These are phyloP conservation scores for Spilogale gracilis DNA, from an alignment of 2,113 vertebrate species.

Conservation along the genomic window DNA sequence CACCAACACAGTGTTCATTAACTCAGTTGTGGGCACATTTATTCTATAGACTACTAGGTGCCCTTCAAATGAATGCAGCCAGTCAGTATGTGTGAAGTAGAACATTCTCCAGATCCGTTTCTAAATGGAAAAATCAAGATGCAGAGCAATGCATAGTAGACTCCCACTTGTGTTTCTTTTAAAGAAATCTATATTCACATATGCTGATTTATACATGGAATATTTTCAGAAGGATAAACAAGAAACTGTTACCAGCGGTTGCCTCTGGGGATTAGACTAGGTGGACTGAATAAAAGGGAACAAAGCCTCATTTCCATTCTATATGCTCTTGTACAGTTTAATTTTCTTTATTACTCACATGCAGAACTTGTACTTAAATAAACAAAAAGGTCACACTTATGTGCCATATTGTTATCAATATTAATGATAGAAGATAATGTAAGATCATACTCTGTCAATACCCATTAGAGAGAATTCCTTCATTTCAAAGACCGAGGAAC, in stretches of 20 bases:
- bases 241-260: not conserved
- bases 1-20: not conserved
- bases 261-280: not conserved
- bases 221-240: slow-evolving; percentile 37
- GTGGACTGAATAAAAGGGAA: not conserved
- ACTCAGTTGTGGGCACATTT: not conserved
- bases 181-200: slow-evolving; percentile 24
- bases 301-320: slow-evolving; percentile 18
- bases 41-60: too few relatives aligned
- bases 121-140: not conserved
- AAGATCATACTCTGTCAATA: not conserved
- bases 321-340: not conserved
- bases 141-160: not conserved
- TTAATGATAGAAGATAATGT: slow-evolving; percentile 1
- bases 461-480: not conserved
- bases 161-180: not conserved
- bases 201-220: slow-evolving; percentile 48
- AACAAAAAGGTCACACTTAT: not conserved
- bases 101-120: not conserved
- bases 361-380: slow-evolving; percentile 1
- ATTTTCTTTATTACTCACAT: not conserved
- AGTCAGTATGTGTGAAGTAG: not conserved
- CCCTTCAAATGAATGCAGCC: not conserved
- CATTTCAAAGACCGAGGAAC: not conserved
- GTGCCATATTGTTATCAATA: not conserved